Percentiles rank a stretch among this genome's conserved stretches.
These are phyloP conservation scores for Bufo bufo DNA, from an alignment of 2,113 vertebrate species.

Conservation along the genomic window DNA sequence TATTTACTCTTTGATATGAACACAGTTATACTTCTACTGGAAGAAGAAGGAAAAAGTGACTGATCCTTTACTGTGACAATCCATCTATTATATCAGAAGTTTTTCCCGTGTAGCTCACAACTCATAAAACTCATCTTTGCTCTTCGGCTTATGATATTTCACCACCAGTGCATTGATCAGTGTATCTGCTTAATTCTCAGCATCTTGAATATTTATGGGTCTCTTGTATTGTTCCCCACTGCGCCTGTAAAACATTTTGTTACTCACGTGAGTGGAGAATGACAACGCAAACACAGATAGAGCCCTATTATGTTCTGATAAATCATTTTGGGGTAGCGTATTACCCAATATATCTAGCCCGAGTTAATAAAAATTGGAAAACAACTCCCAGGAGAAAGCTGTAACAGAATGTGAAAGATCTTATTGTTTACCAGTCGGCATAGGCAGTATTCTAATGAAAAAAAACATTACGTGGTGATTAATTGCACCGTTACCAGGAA, in stretches of 20 bases:
- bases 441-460: slow-evolving; percentile 11
- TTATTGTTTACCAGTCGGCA: slow-evolving; percentile 55
- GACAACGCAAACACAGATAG: slow-evolving; percentile 48
- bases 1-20: background rate
- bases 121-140: slow-evolving; percentile 27
- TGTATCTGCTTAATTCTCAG: slow-evolving; percentile 48
- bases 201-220: slow-evolving; percentile 54
- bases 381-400: slow-evolving; percentile 46
- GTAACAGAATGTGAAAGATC: slow-evolving; percentile 52
- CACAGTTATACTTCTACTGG: background rate
- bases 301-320: slow-evolving; percentile 44
- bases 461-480: background rate
- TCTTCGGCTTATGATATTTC: slow-evolving; percentile 39
- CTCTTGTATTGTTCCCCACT: slow-evolving; percentile 48
- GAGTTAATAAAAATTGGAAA: slow-evolving; percentile 57
- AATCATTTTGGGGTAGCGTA: slow-evolving; percentile 57
- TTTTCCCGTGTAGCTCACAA: background rate
- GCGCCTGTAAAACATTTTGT: slow-evolving; percentile 54
- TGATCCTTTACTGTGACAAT: background rate
- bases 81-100: slow-evolving; percentile 11
- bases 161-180: slow-evolving; percentile 50
- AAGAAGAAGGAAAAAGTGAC: background rate
- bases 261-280: slow-evolving; percentile 52
- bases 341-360: slow-evolving; percentile 52
- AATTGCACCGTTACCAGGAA: background rate